These are phyloP conservation scores for Heptranchias perlo DNA, from an alignment of 2,113 vertebrate genomes.

Conservation along the genomic window DNA sequence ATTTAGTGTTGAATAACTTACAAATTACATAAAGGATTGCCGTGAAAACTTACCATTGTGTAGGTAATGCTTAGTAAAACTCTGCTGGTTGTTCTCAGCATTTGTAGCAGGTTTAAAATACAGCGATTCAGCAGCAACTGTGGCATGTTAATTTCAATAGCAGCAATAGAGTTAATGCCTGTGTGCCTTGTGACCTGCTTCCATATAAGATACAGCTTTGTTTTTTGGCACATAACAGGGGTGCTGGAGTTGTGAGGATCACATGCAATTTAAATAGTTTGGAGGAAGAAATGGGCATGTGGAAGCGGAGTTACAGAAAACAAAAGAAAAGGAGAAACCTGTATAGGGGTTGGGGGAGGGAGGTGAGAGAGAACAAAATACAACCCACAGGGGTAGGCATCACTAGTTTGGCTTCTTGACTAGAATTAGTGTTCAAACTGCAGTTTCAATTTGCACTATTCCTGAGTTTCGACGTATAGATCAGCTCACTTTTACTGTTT, in stretches of 20 bases:
- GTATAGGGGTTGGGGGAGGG: neutral
- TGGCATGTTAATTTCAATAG: neutral
- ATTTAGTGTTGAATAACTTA: neutral
- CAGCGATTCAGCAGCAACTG: neutral
- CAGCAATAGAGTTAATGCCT: neutral
- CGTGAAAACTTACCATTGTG: neutral
- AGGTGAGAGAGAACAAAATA: neutral
- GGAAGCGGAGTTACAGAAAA: neutral
- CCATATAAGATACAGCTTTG: neutral
- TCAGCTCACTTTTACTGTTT: neutral
- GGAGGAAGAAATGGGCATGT: neutral
- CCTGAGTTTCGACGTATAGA: neutral
- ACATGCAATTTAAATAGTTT: neutral
- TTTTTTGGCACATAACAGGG: neutral
- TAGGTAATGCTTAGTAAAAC: neutral
- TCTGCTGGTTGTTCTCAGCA: neutral
- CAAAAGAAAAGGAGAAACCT: neutral
- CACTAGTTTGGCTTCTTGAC: neutral
- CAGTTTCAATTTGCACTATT: neutral
- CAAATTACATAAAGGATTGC: neutral
- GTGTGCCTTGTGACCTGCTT: neutral
- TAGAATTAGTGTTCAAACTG: neutral
- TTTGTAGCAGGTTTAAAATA: neutral
- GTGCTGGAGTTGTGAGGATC: neutral
- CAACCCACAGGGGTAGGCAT: neutral